These are phyloP conservation scores for Coelopa frigida DNA, from an alignment of 1,140 invertebrate species.

Conservation along the genomic window DNA sequence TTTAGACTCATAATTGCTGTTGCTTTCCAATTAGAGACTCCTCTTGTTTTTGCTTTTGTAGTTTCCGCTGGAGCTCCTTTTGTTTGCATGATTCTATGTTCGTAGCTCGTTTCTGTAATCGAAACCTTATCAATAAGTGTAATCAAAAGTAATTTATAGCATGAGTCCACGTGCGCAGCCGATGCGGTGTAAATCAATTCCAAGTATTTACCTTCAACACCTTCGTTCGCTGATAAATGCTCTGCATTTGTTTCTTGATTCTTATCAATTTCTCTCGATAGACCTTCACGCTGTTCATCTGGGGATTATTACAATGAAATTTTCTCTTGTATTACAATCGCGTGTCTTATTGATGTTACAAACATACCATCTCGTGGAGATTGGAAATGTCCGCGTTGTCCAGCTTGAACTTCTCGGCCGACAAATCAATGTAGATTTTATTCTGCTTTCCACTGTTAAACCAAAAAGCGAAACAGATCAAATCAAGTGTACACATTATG, in stretches of 20 bases:
- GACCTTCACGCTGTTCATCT: constrained; percentile 35
- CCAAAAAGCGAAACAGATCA: neutral
- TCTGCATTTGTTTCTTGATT: constrained; percentile 41
- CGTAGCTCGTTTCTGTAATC: constrained; percentile 39
- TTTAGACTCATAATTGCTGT: constrained; percentile 7
- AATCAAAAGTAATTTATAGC: neutral
- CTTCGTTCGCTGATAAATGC: constrained; percentile 38
- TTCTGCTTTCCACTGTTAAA: constrained; percentile 31
- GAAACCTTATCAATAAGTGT: neutral
- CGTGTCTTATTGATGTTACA: neutral
- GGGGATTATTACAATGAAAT: constrained; percentile 3
- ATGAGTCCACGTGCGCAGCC: neutral
- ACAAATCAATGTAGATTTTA: constrained; percentile 40
- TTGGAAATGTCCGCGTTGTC: constrained; percentile 31
- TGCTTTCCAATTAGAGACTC: constrained; percentile 35
- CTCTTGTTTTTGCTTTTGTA: constrained; percentile 39
- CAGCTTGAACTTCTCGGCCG: constrained; percentile 36
- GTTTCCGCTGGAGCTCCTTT: constrained; percentile 35
- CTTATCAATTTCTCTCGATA: constrained; percentile 36
- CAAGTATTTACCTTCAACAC: constrained; percentile 34
- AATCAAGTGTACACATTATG: neutral
- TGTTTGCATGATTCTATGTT: constrained; percentile 36
- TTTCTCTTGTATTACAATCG: neutral
- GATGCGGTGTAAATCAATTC: neutral
- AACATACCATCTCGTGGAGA: constrained; percentile 32